Evolutionary conservation across 2,797 vertebrate genomes (phyloP).

Genomic region (Coranthus polyacanthus): DNA sequence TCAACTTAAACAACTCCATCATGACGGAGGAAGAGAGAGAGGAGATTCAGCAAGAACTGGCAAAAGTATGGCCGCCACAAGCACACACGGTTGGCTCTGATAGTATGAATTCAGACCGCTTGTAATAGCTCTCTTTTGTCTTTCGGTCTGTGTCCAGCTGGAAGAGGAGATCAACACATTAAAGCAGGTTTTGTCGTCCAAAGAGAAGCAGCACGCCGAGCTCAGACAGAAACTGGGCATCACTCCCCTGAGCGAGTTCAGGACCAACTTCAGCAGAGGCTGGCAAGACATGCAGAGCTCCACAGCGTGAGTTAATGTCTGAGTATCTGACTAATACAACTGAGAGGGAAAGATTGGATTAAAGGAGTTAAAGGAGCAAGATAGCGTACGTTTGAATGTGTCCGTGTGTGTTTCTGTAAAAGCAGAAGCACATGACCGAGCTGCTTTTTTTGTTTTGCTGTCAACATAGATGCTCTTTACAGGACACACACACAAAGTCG

Average conservation of each 20-base stretch:
- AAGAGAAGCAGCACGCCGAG: conserved; percentile 94
- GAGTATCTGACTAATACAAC: neutral
- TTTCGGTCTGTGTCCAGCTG: conserved; percentile 81
- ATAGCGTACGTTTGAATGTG: conserved; percentile 1
- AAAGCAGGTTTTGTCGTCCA: conserved; percentile 93
- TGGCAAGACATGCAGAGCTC: conserved; percentile 97
- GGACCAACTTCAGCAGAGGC: conserved; percentile 93
- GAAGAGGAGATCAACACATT: conserved; percentile 98
- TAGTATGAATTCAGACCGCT: neutral
- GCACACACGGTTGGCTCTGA: neutral
- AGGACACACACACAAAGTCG: conserved; percentile 1
- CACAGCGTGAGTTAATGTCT: conserved; percentile 88
- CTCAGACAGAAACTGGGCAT: conserved; percentile 95
- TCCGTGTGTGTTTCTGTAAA: neutral
- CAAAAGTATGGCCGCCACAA: conserved; percentile 84
- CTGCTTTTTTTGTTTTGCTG: conserved; percentile 45
- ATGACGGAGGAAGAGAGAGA: conserved; percentile 94
- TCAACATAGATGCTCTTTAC: conserved; percentile 51
- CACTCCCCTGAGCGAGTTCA: conserved; percentile 91
- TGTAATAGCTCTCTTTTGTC: neutral
- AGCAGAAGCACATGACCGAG: neutral
- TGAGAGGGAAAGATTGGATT: neutral
- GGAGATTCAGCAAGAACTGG: conserved; percentile 90
- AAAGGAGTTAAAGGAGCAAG: neutral
- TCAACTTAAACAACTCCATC: conserved; percentile 86